Base-by-base conservation (phyloP, 2,888 invertebrate species). In the Sphinx pinastri region DNA sequence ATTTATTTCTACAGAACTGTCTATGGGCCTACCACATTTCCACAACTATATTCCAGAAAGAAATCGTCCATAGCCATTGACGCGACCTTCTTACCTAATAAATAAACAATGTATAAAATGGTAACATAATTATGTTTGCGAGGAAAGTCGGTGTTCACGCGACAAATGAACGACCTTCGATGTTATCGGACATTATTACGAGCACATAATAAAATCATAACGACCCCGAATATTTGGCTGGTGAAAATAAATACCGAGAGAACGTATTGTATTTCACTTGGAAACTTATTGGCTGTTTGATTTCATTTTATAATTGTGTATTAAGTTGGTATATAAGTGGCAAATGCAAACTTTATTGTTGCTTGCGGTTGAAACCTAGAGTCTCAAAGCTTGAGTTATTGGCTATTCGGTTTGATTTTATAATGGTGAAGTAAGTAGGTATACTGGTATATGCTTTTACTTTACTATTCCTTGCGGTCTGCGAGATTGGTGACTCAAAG, bases 31-130 rank as follows among this genome's bases (percentile, higher is more conserved):
- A 38, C 38, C 38, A 38, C 38, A 38, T 38, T 38, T 38, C 5
- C 6, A 60, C 45, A 45, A 47, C 12, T 12, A 63, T 63, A 1
- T 47, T 49, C 49, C 63, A 13, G 19, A 49, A 47, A 63, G 19
- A 12, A 47, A 63, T 63, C 38, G 38, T 8, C 13, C 13, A 13
- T 0, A 55, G 14, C 58, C 63, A 49, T 49, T 19, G 49, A 63
- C 63, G 19, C 47, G 45, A 16, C 60, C 16, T 45, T 45, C 12
- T 47, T 12, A 19, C 2, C 63, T 47, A 68, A 78, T 82, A 81
- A 81, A 81, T 82, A 80, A 81, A 83, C 76, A 82, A 76, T 80
- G 74, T 79, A 79, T 74, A 70, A 74, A 74, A 73, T 71, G 72
- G 71, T 77, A 75, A 78, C 75, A 76, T 79, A 79, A 79, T 78